Conservation (phyloP, 2,888 invertebrate species). For the Aplocera efformata region DNA sequence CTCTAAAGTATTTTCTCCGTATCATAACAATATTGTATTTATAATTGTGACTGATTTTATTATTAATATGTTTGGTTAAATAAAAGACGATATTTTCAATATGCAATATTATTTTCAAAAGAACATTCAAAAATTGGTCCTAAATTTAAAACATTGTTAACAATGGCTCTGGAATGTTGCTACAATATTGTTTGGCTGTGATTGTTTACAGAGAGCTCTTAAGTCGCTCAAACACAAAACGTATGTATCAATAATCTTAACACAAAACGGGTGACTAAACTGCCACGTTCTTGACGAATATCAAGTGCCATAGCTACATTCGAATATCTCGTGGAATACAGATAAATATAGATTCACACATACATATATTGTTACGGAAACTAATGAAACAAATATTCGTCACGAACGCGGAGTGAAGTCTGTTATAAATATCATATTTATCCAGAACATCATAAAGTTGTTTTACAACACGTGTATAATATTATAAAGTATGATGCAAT, state of each 20-base stretch:
- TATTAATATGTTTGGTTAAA: conserved; percentile 30
- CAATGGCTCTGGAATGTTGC: conserved; percentile 79
- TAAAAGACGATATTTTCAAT: conserved; percentile 61
- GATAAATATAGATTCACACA: neutral
- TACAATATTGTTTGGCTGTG: conserved; percentile 55
- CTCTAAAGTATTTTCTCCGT: conserved; percentile 63
- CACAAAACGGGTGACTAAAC: conserved; percentile 4
- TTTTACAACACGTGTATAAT: conserved; percentile 44
- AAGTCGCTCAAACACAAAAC: conserved; percentile 24
- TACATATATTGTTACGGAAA: conserved; percentile 24
- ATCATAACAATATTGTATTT: conserved; percentile 6
- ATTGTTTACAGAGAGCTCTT: conserved; percentile 66
- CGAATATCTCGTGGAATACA: too few relatives aligned
- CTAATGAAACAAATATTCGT: conserved; percentile 4
- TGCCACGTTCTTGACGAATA: too few relatives aligned
- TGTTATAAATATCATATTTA: neutral
- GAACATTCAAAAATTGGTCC: conserved; percentile 80
- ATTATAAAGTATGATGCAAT: conserved; percentile 15
- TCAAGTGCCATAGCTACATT: too few relatives aligned
- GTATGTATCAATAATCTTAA: conserved; percentile 16
- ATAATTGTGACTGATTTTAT: conserved; percentile 28
- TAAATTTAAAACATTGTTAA: conserved; percentile 79
- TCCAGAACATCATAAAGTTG: conserved; percentile 44
- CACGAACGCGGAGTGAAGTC: neutral
- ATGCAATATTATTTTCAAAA: conserved; percentile 80